Evolutionary conservation across 1,140 invertebrate genomes (phyloP).

Genomic region (Zaprionus inermis): DNA sequence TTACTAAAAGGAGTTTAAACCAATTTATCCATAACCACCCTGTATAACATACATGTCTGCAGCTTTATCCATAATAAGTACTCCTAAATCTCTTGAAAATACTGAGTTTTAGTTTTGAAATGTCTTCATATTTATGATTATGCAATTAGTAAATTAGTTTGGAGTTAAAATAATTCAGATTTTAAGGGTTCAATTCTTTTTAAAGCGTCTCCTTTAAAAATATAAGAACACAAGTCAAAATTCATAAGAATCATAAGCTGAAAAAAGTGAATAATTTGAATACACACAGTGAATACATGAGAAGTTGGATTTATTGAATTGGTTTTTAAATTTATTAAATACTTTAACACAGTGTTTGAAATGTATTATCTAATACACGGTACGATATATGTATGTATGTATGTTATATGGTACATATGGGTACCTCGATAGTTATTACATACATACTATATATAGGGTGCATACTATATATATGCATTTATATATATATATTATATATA

Average conservation of each 20-base stretch:
- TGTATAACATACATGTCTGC: too few species aligned
- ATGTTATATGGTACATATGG: conserved; percentile 56
- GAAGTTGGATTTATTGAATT: conserved; percentile 55
- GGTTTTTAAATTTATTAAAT: conserved; percentile 78
- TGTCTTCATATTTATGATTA: too few species aligned
- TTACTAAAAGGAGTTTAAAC: too few species aligned
- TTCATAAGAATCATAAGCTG: background rate
- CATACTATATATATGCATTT: conserved; percentile 6
- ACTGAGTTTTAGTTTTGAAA: too few species aligned
- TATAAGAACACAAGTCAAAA: background rate
- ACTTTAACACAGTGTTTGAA: conserved; percentile 83
- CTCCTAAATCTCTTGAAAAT: too few species aligned
- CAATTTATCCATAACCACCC: too few species aligned
- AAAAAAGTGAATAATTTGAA: background rate
- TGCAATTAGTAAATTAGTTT: too few species aligned
- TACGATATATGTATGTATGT: conserved; percentile 47
- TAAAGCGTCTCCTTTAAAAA: too few species aligned
- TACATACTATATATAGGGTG: background rate
- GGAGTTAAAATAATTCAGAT: too few species aligned
- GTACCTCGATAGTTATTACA: conserved; percentile 36
- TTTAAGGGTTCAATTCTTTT: too few species aligned
- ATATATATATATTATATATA: conserved; percentile 26
- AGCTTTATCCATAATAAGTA: too few species aligned
- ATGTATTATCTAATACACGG: conserved; percentile 77
- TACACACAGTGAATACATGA: background rate